Evolutionary conservation across 2,113 vertebrate species (phyloP).

Genomic region (Polypterus bichir): DNA sequence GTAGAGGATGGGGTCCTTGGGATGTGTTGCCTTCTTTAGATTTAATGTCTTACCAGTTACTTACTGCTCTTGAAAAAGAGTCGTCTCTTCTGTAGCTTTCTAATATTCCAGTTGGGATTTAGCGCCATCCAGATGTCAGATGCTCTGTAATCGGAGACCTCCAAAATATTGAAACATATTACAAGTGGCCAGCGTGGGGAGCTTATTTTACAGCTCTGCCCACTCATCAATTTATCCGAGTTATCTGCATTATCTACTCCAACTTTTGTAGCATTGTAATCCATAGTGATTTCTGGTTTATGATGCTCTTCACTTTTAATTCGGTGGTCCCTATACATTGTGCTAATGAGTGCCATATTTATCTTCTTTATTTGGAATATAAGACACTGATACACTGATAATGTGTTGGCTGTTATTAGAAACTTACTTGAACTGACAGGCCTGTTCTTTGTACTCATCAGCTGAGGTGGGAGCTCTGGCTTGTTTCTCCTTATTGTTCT

Average conservation of each 20-base stretch:
- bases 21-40: no score
- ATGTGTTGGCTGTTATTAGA: constrained; percentile 7
- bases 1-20: no score
- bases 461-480: constrained; percentile 1
- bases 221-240: constrained; percentile 8
- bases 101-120: constrained; percentile 13
- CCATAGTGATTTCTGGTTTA: background rate
- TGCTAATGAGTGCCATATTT: constrained; percentile 11
- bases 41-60: background rate
- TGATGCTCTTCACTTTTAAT: constrained; percentile 9
- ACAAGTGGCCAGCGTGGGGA: constrained; percentile 15
- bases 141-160: constrained; percentile 13
- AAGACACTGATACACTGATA: constrained; percentile 11
- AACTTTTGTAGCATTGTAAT: constrained; percentile 12
- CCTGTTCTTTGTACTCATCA: background rate
- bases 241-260: constrained; percentile 6
- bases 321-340: constrained; percentile 6
- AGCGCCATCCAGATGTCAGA: constrained; percentile 16
- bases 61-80: constrained; percentile 17
- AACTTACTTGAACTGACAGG: constrained; percentile 1
- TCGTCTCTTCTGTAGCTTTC: constrained; percentile 12
- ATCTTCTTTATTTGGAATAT: constrained; percentile 12
- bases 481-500: constrained; percentile 5
- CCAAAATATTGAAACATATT: constrained; percentile 18
- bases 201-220: constrained; percentile 18